Conservation (phyloP, 2,797 vertebrate genomes). For the Esox masquinongy region DNA sequence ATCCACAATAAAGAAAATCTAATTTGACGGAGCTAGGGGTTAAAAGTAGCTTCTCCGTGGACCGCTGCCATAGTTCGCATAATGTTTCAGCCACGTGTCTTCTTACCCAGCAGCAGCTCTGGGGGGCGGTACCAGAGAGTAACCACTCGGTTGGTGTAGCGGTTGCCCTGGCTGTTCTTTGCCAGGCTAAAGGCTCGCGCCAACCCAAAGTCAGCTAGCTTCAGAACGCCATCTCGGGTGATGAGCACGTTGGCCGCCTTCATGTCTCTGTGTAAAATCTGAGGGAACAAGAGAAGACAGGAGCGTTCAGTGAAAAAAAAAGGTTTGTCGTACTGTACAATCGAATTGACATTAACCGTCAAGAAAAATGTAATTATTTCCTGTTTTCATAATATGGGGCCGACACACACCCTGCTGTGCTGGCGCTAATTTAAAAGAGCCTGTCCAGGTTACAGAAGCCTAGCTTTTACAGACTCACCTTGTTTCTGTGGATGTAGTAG, state of each 20-base stretch:
- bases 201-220: slow-evolving; percentile 94
- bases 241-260: slow-evolving; percentile 97
- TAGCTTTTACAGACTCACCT: slow-evolving; percentile 72
- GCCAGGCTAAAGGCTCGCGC: slow-evolving; percentile 96
- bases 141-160: slow-evolving; percentile 96
- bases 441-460: neutral
- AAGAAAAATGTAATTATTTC: neutral
- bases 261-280: slow-evolving; percentile 98
- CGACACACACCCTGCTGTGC: neutral
- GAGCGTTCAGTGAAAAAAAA: neutral
- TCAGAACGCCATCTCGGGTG: slow-evolving; percentile 93
- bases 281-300: slow-evolving; percentile 1
- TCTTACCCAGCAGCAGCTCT: slow-evolving; percentile 91
- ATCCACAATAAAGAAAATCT: too few relatives aligned
- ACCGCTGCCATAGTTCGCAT: neutral
- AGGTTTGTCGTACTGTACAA: neutral
- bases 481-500: slow-evolving; percentile 98
- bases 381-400: neutral
- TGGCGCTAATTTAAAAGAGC: neutral
- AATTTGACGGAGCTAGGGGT: neutral
- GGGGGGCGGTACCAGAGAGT: slow-evolving; percentile 97
- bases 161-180: slow-evolving; percentile 97
- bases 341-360: neutral
- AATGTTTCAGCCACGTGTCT: neutral
- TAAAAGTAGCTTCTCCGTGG: neutral